A percentile compares a stretch with the other conserved stretches of the same genome.
Conservation (phyloP, 2,888 invertebrate genomes). For the Coelinius sp. region DNA sequence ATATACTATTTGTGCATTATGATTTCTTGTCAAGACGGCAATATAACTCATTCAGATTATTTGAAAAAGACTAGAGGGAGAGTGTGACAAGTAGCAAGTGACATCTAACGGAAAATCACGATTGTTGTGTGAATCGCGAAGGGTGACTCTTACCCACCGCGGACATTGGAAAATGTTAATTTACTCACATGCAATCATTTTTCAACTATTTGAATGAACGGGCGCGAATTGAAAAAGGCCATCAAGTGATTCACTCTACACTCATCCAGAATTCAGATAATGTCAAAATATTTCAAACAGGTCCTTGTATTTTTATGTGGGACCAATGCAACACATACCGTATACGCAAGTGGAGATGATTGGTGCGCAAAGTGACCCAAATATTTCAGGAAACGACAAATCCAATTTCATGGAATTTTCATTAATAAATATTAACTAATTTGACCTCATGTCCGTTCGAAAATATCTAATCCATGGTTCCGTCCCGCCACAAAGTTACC, state of each 20-base stretch:
- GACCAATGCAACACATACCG: no score
- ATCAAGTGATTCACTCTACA: no score
- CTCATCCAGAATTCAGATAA: no score
- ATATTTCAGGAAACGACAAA: not conserved
- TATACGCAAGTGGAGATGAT: no score
- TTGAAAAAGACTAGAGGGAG: not conserved
- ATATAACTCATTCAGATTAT: not conserved
- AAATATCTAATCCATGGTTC: conserved; percentile 69
- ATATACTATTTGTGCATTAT: not conserved
- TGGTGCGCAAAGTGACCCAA: no score
- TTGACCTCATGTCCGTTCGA: conserved; percentile 45
- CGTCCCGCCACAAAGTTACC: conserved; percentile 51
- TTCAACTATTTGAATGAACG: not conserved
- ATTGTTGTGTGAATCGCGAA: not conserved
- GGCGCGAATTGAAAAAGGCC: no score
- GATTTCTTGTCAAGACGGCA: not conserved
- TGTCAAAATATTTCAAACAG: no score
- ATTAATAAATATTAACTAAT: not conserved
- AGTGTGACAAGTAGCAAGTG: not conserved
- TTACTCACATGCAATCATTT: not conserved
- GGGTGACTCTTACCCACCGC: not conserved
- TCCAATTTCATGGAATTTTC: not conserved
- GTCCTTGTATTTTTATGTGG: no score
- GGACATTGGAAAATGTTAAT: not conserved
- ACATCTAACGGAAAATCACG: not conserved